Evolutionary conservation across 2,888 invertebrate species (phyloP), one percentile per base, ranked within the genome.

Genomic region (Erebia aethiops): DNA sequence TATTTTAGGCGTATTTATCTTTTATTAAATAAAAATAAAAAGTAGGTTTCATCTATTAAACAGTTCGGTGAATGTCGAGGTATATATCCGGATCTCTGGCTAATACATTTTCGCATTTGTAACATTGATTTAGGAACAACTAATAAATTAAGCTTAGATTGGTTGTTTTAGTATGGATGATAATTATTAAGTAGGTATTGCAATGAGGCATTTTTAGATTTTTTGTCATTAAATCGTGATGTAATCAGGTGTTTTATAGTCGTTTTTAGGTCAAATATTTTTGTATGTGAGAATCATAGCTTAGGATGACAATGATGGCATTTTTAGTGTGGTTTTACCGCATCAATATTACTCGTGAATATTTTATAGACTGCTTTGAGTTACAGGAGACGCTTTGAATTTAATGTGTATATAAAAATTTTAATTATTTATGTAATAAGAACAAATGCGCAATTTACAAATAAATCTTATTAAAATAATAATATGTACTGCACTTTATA

Each of bases 211-310:
- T 18, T 62, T 62, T 64, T 13, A 11, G 11, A 13, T 11, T 46
- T 46, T 46, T 64, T 56, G 43, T 56, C 57, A 66, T 43, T 66
- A 54, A 51, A n/a, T 74, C 73, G 74, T 80, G 78, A 78, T 70
- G 68, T 71, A 71, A 71, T 71, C 65, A 85, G 87, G 87, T 87
- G 88, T 88, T 88, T 81, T 85, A 86, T 87, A 91, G 87, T 86
- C 84, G 87, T 86, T 87, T 84, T 85, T 89, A 88, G 87, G 86
- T 85, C 86, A 84, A 89, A 88, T 92, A 92, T 92, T 92, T 92
- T 92, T 92, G 85, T 92, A 92, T 90, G 85, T 89, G 84, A 83
- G 84, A 84, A 84, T 82, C 80, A 81, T 89, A 89, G 87, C 79
- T 74, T 89, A 90, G 86, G 87, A 80, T 83, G 84, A 85, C 81